phyloP scores from a whole-genome alignment of 2,797 vertebrate genomes.

The Sorex maritimensis region DNA sequence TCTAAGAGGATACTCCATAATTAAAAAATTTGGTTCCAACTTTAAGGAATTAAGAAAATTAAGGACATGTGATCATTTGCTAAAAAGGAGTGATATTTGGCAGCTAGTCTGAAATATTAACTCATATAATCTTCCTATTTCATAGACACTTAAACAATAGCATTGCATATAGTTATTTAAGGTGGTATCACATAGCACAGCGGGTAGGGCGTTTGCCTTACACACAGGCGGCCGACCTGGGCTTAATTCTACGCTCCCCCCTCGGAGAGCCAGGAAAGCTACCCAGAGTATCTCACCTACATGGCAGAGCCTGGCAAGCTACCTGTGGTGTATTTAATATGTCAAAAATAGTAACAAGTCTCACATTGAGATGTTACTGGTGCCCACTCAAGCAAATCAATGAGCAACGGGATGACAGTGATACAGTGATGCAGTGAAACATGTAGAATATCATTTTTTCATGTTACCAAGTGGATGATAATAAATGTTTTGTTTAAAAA shows the following conservation, averaged over 20 bases:
- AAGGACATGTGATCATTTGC: slow-evolving; percentile 37
- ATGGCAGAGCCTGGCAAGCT: no score
- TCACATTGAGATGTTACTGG: no score
- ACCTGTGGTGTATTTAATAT: no score
- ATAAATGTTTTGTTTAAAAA: slow-evolving; percentile 16
- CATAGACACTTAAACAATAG: background rate
- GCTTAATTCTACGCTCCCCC: no score
- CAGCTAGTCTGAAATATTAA: slow-evolving; percentile 48
- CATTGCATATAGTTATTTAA: background rate
- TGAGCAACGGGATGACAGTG: no score
- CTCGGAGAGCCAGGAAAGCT: no score
- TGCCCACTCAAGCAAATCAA: no score
- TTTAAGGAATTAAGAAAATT: slow-evolving; percentile 2
- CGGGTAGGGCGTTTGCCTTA: no score
- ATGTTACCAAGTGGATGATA: background rate
- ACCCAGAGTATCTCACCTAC: no score
- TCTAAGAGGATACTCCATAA: slow-evolving; percentile 1
- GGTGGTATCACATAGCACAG: background rate
- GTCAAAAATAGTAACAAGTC: no score
- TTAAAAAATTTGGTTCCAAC: slow-evolving; percentile 11
- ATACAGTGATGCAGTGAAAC: no score
- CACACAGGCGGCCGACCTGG: no score
- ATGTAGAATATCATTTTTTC: background rate
- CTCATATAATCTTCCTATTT: background rate
- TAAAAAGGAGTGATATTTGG: slow-evolving; percentile 17